Percentiles rank a stretch among this genome's conserved stretches.
Evolutionary conservation across 2,888 invertebrate genomes (phyloP).

Genomic region (Eupithecia dodoneata): DNA sequence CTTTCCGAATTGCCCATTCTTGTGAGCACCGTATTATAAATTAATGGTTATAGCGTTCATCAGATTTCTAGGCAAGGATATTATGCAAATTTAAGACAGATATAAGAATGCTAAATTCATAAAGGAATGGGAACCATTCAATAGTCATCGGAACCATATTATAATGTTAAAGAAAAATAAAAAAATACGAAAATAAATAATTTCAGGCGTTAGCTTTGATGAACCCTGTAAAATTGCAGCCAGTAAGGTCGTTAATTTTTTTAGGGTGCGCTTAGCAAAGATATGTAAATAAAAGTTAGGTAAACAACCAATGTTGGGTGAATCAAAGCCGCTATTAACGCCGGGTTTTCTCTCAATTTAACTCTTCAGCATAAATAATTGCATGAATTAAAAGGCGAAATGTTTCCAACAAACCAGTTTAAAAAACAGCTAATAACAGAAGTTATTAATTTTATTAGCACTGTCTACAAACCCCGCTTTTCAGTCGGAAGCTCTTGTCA

Average conservation of each 20-base stretch:
- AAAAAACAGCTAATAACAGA: neutral
- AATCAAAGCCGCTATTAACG: neutral
- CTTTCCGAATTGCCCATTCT: constrained; percentile 9
- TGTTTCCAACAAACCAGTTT: neutral
- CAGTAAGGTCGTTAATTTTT: too few species aligned
- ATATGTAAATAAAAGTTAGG: too few species aligned
- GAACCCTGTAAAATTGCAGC: too few species aligned
- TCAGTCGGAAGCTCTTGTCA: neutral
- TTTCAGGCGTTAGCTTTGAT: too few species aligned
- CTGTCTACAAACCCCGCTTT: neutral
- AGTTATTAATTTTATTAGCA: neutral
- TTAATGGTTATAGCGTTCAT: neutral
- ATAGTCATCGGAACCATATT: too few species aligned
- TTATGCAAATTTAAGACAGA: neutral
- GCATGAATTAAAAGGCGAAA: neutral
- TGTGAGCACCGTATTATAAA: constrained; percentile 3
- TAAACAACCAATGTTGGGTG: too few species aligned
- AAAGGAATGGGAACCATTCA: neutral
- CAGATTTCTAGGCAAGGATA: neutral
- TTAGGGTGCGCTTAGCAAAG: too few species aligned
- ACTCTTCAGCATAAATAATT: neutral
- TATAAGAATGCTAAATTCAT: neutral
- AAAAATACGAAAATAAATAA: too few species aligned
- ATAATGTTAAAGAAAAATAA: too few species aligned
- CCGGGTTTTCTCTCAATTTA: neutral